phyloP scores from a whole-genome alignment of 2,888 invertebrate species.

The Hydrotaea cyrtoneurina region DNA sequence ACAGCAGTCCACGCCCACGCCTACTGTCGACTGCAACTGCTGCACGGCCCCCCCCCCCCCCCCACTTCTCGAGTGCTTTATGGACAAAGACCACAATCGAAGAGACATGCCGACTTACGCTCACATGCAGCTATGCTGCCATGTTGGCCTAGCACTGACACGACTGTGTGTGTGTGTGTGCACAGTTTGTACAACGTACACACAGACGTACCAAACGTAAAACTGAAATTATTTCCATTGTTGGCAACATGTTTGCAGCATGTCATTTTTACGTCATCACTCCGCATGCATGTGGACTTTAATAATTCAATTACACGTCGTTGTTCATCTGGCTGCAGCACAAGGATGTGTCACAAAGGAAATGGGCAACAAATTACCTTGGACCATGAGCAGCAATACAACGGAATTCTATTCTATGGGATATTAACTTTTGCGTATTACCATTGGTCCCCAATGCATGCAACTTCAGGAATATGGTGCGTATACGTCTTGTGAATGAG shows the following conservation, averaged over 20 bases:
- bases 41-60: conserved; percentile 6
- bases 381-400: background rate
- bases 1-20: background rate
- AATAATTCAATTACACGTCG: conserved; percentile 18
- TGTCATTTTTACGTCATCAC: background rate
- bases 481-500: no score
- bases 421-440: no score
- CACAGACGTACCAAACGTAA: background rate
- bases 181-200: conserved; percentile 1
- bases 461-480: no score
- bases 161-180: background rate
- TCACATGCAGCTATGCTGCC: conserved; percentile 49
- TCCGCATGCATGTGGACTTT: conserved; percentile 20
- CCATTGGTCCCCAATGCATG: no score
- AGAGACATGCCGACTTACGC: conserved; percentile 1
- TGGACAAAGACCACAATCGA: conserved; percentile 14
- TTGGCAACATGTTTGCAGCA: background rate
- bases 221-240: background rate
- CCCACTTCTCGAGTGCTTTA: background rate
- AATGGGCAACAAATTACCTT: conserved; percentile 1
- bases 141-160: background rate
- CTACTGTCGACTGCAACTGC: conserved; percentile 3
- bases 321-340: background rate
- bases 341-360: background rate
- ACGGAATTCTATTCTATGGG: no score